Base-by-base conservation (phyloP, 2,888 invertebrate genomes). In the Cataglyphis altisquamis region DNA sequence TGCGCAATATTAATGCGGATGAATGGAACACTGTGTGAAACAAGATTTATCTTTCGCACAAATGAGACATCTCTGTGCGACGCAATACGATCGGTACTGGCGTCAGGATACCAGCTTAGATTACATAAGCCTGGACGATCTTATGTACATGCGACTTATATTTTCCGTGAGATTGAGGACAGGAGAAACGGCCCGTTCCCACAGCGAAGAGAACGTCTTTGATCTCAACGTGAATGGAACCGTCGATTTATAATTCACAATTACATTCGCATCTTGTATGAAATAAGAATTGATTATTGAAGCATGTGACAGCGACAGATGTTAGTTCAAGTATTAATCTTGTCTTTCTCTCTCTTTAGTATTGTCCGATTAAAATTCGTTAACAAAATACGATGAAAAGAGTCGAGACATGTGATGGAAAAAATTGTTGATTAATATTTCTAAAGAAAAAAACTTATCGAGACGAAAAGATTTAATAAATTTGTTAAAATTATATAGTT, bases 61-160 rank as follows among this genome's bases (percentile, higher is more conserved):
- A 25, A 72, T 32, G 21, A 21, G 36, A 18, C 18, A 66, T 45
- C 48, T 66, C 48, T 18, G 18, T 48, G 64, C 41, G 25, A 41
- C 8, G 41, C 12, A 62, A 8, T 62, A 29, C 32, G 48, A 48
- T 75, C 15, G 48, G 41, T 41, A 39, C 39, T 21, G 36, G n/a
- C 25, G 25, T 36, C 8, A 57, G 39, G 77, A 67, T 67, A 55
- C 41, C 55, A 52, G 25, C 25, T 77, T 66, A 75, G 18, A 75
- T 77, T 77, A 67, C 55, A 55, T 57, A 77, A 77, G 67, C n/a
- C 39, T 29, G n/a, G 55, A 9, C 25, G 52, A 67, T 77, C 67
- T 41, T 41, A 10, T 25, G 36, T 64, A 36, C 36, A 66, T 39
- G 36, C 25, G 18, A 55, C n/a, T 52, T 67, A 9, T 67, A 29